phyloP scores from a whole-genome alignment of 2,888 invertebrate species.

The Drosophila planitibia region DNA sequence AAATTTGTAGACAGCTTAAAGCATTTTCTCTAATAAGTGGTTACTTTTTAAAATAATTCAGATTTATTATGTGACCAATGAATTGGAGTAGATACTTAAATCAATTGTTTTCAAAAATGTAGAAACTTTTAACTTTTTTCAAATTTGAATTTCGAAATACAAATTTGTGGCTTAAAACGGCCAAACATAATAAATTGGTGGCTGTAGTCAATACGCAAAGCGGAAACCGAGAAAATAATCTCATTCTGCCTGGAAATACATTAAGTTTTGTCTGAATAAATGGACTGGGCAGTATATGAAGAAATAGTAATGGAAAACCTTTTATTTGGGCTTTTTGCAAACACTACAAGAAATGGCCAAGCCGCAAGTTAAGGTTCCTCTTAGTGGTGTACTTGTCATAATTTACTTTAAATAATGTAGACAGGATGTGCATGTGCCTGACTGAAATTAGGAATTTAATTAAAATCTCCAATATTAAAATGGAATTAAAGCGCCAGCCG shows the following conservation, averaged over 20 bases:
- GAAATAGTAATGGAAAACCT: not conserved
- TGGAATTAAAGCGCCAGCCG: constrained; percentile 62
- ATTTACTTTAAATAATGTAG: constrained; percentile 65
- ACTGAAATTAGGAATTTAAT: constrained; percentile 68
- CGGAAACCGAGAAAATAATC: too few relatives aligned
- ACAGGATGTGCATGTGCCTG: constrained; percentile 53
- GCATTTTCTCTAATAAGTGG: not conserved
- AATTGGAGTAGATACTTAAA: not conserved
- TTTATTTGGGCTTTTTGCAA: constrained; percentile 29
- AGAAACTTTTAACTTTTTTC: too few relatives aligned
- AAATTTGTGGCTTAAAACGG: too few relatives aligned
- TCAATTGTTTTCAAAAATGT: not conserved
- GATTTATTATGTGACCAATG: not conserved
- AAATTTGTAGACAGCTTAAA: constrained; percentile 13
- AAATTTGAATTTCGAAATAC: not conserved
- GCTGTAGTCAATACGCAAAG: not conserved
- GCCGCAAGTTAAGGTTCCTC: constrained; percentile 47
- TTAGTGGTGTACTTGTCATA: constrained; percentile 53
- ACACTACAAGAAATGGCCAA: constrained; percentile 53
- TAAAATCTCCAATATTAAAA: constrained; percentile 75
- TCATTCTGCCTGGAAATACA: not conserved
- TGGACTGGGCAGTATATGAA: not conserved
- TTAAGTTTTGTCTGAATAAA: not conserved
- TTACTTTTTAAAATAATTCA: constrained; percentile 8
- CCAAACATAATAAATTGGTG: not conserved